phyloP scores from a whole-genome alignment of 2,797 vertebrate species.

The Ptychobarbus kaznakovi region DNA sequence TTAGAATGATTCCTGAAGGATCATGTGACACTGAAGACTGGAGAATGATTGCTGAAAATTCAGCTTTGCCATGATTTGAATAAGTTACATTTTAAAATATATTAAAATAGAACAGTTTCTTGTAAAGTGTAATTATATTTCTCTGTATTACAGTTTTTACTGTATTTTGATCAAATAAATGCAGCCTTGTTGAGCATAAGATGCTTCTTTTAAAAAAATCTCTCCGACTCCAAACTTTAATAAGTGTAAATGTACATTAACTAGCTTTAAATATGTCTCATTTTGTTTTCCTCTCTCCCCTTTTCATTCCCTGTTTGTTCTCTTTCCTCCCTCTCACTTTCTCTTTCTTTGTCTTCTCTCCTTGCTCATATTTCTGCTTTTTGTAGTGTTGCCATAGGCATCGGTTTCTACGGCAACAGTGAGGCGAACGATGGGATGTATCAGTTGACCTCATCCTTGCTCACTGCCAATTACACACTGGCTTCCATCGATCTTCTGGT shows the following conservation, averaged over 20 bases:
- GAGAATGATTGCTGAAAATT: background rate
- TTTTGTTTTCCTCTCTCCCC: constrained; percentile 31
- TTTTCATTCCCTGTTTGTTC: constrained; percentile 6
- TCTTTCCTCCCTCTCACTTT: constrained; percentile 3
- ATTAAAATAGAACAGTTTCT: too few species aligned
- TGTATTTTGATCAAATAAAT: background rate
- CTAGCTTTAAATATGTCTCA: constrained; percentile 58
- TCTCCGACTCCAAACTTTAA: too few species aligned
- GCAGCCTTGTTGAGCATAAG: background rate
- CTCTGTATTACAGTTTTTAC: background rate
- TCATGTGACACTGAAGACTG: background rate
- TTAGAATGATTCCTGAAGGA: background rate
- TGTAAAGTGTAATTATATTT: background rate
- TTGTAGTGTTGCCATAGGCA: constrained; percentile 89
- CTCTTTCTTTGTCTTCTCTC: constrained; percentile 7
- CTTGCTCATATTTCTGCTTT: constrained; percentile 50
- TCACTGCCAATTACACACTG: constrained; percentile 93
- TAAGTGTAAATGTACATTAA: constrained; percentile 40
- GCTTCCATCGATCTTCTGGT: constrained; percentile 90
- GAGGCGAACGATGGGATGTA: constrained; percentile 95
- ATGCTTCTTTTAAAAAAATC: background rate
- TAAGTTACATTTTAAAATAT: background rate
- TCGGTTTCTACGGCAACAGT: constrained; percentile 97
- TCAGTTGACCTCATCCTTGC: constrained; percentile 92
- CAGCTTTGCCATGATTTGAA: background rate